A percentile compares a stretch with the other conserved stretches of the same genome.
phyloP scores from a whole-genome alignment of 1,140 invertebrate species.

The Dendroctonus ponderosae region DNA sequence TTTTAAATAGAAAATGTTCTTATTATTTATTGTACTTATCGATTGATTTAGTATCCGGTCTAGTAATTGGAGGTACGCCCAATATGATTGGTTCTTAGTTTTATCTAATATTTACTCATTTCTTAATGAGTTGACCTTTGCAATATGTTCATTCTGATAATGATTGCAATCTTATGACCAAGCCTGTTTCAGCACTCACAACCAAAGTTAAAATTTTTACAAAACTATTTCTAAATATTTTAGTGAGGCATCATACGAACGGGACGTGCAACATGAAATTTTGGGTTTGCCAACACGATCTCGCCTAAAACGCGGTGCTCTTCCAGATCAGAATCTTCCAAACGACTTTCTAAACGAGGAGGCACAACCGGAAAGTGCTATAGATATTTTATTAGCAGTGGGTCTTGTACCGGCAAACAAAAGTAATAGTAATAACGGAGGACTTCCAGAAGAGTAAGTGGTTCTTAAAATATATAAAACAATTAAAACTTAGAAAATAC shows the following conservation, averaged over 20 bases:
- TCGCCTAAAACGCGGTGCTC: slow-evolving; percentile 55
- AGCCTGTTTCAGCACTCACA: no score
- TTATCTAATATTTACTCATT: no score
- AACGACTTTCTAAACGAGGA: slow-evolving; percentile 38
- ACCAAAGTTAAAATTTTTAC: no score
- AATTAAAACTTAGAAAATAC: no score
- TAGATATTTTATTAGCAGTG: slow-evolving; percentile 52
- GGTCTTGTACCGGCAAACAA: slow-evolving; percentile 56
- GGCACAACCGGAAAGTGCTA: slow-evolving; percentile 40
- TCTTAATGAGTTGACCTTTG: no score
- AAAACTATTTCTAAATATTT: background rate
- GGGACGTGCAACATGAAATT: slow-evolving; percentile 59
- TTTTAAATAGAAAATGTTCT: no score
- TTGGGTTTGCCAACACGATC: slow-evolving; percentile 57
- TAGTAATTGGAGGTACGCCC: no score
- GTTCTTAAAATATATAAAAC: background rate
- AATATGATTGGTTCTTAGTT: no score
- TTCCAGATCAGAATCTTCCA: slow-evolving; percentile 50
- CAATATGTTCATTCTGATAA: no score
- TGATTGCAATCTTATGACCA: no score
- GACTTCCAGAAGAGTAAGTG: slow-evolving; percentile 50
- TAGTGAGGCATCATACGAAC: slow-evolving; percentile 56
- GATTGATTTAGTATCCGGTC: no score
- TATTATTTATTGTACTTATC: no score
- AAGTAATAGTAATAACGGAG: slow-evolving; percentile 51